Base-by-base conservation (phyloP, 2,113 vertebrate species). In the Nansenia antarctica region DNA sequence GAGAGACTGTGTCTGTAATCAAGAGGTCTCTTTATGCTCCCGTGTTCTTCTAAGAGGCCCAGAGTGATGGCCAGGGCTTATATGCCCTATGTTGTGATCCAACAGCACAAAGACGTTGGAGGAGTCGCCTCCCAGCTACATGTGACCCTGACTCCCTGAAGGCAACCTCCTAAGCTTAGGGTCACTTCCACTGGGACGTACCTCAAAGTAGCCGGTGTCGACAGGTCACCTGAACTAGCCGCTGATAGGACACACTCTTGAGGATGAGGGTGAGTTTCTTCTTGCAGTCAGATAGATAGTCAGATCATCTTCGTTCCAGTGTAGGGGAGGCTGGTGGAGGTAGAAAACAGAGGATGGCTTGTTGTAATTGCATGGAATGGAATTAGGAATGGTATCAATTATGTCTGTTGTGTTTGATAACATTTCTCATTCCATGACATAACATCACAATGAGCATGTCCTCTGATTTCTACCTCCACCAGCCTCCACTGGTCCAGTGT, bases 81-180 rank as follows among this genome's bases (percentile, higher is more conserved):
- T 47, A n/a, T 22, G 45, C n/a, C 24, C 24, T 24, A 12, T 54
- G 52, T 27, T 27, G 52, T 2, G 45, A 49, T 9, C 45, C n/a
- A 2, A 20, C 45, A 49, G n/a, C 15, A 49, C 45, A 49, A 49
- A 49, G n/a, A 49, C 45, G 7, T 7, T 15, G 22, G 24, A 26
- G 22, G 12, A 71, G 70, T 65, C 1, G 9, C 63, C 76, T 67
- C 35, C 62, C 39, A 78, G 76, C 55, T 67, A 79, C 68, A 71
- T 22, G 77, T 64, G 72, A 70, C 73, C 63, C 59, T 79, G 72
- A 74, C 77, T n/a, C 72, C 15, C 32, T 5, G 27, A 42, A 14
- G 1, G 59, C 66, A 57, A 66, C 31, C 70, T 67, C 52, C 49
- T 76, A n/a, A 67, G 62, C 61, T 52, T 2, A 2, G 42, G 73